Evolutionary conservation across 2,113 vertebrate species (phyloP).

Genomic region (Malurus melanocephalus): DNA sequence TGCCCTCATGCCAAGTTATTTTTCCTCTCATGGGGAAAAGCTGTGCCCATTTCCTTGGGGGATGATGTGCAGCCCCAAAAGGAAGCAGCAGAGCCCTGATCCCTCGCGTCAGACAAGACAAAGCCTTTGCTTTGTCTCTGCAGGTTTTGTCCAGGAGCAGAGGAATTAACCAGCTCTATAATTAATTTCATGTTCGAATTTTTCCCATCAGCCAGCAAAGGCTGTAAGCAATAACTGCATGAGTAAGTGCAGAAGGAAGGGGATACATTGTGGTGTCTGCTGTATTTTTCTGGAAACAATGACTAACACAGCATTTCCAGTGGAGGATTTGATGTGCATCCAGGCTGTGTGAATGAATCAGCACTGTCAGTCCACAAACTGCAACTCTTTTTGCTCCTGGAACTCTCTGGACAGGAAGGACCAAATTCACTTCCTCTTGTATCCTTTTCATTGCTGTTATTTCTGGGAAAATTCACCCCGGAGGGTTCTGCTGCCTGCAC

Average conservation of each 20-base stretch:
- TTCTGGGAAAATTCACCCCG: neutral
- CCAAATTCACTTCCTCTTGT: accelerated
- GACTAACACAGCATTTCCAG: neutral
- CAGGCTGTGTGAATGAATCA: constrained; percentile 13
- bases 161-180: neutral
- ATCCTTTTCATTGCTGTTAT: accelerated
- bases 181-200: neutral
- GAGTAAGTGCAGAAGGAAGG: constrained; percentile 2
- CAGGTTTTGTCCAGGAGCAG: neutral
- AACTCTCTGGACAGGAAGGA: neutral
- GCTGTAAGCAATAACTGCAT: neutral
- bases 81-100: neutral
- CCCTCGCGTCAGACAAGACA: neutral
- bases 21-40: neutral
- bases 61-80: neutral
- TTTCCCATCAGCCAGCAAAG: neutral
- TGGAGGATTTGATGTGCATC: neutral
- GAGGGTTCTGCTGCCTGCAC: neutral
- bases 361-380: neutral
- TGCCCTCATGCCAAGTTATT: neutral
- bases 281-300: constrained; percentile 28
- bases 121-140: neutral
- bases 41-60: neutral
- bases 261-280: constrained; percentile 10
- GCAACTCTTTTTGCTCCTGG: neutral